These are phyloP conservation scores for Leucoraja erinaceus DNA, from an alignment of 2,113 vertebrate species.

Conservation along the genomic window DNA sequence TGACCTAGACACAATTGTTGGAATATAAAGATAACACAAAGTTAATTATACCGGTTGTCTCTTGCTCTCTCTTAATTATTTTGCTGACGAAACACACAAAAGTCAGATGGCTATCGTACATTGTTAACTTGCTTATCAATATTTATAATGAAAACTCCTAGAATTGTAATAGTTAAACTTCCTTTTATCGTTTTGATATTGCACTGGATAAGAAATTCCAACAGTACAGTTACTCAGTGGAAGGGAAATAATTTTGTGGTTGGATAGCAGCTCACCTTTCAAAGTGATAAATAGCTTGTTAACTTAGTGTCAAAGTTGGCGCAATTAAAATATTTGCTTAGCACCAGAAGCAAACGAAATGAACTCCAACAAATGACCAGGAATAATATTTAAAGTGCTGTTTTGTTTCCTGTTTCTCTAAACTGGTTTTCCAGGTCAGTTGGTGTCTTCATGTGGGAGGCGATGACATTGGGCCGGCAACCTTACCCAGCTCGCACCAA, in stretches of 20 bases:
- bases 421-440: neutral
- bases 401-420: neutral
- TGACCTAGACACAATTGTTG: neutral
- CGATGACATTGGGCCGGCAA: neutral
- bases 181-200: neutral
- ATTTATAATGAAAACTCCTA: neutral
- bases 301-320: neutral
- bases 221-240: neutral
- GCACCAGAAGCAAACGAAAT: neutral
- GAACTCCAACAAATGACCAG: neutral
- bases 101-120: neutral
- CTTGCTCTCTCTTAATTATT: too few relatives aligned
- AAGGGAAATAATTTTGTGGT: neutral
- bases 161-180: neutral
- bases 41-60: neutral
- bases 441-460: slow-evolving; percentile 23
- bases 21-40: neutral
- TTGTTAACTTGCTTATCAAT: neutral
- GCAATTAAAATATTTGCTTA: neutral
- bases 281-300: neutral
- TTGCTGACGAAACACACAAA: too few relatives aligned
- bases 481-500: neutral
- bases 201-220: neutral
- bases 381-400: neutral
- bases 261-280: neutral